Evolutionary conservation across 1,140 invertebrate genomes (phyloP).

Genomic region (Nilaparvata lugens): DNA sequence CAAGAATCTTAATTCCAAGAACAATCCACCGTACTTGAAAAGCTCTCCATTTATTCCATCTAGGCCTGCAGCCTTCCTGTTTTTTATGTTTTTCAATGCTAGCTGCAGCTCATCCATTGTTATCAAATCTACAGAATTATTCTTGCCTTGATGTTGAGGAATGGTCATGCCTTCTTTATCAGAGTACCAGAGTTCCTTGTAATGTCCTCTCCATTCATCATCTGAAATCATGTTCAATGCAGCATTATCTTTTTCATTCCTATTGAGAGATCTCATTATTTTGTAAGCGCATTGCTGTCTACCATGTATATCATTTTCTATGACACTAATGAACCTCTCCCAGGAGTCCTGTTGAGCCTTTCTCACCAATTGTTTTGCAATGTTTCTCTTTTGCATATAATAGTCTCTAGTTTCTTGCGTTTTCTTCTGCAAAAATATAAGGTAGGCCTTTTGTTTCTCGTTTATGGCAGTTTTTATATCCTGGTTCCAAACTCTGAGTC

Average conservation of each 20-base stretch:
- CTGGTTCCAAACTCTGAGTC: background rate
- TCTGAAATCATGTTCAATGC: background rate
- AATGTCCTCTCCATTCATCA: background rate
- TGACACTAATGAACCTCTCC: background rate
- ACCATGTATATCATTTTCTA: background rate
- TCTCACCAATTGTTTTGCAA: background rate
- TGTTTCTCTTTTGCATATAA: background rate
- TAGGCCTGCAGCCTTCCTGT: background rate
- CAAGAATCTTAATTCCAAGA: background rate
- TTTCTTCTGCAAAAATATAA: background rate
- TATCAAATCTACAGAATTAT: background rate
- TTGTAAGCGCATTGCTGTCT: background rate
- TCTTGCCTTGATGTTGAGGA: background rate
- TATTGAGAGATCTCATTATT: background rate
- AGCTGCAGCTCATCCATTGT: background rate
- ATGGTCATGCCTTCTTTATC: background rate
- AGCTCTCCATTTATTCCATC: background rate
- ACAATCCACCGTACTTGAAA: background rate
- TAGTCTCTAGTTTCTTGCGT: background rate
- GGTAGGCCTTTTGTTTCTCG: background rate
- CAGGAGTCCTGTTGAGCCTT: background rate
- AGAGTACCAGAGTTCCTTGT: background rate
- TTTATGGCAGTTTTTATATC: background rate
- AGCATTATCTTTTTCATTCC: background rate
- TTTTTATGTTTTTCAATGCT: background rate